phyloP scores from a whole-genome alignment of 2,888 invertebrate species.

The Globia sparganii region DNA sequence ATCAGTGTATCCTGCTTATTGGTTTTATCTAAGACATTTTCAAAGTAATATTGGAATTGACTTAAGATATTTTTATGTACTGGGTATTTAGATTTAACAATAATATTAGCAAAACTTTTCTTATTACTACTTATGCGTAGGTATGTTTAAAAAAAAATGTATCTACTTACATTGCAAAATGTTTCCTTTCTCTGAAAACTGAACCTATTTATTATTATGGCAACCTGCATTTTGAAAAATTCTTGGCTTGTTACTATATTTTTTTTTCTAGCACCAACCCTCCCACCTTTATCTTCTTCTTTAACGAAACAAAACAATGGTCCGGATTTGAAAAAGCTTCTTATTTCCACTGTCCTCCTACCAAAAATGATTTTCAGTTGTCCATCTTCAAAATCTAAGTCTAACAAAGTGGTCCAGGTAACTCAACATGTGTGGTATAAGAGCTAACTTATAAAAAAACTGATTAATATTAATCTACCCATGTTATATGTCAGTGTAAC shows the following conservation, averaged over 20 bases:
- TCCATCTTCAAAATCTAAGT: conserved; percentile 4
- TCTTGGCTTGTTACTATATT: conserved; percentile 9
- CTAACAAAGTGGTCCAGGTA: conserved; percentile 23
- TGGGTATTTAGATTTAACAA: conserved; percentile 1
- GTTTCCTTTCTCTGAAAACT: not conserved
- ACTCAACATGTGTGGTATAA: conserved; percentile 22
- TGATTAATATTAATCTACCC: not conserved
- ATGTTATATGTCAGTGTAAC: conserved; percentile 40
- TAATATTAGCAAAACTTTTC: not conserved
- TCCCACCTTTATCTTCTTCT: not conserved
- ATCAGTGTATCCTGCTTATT: conserved; percentile 47
- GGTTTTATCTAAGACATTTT: conserved; percentile 7
- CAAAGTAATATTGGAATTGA: not conserved
- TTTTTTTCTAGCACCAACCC: not conserved
- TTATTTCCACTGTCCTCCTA: not conserved
- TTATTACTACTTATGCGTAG: not conserved
- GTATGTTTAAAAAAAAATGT: too few species aligned
- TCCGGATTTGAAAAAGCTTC: not conserved
- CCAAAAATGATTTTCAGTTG: not conserved
- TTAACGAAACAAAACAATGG: not conserved
- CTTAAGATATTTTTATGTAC: conserved; percentile 6
- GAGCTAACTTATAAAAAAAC: conserved; percentile 22
- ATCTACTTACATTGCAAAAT: not conserved
- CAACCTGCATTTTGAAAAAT: conserved; percentile 20
- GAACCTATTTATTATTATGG: not conserved